Conservation (phyloP, 2,797 vertebrate genomes). For the Macroramphosus scolopax region DNA sequence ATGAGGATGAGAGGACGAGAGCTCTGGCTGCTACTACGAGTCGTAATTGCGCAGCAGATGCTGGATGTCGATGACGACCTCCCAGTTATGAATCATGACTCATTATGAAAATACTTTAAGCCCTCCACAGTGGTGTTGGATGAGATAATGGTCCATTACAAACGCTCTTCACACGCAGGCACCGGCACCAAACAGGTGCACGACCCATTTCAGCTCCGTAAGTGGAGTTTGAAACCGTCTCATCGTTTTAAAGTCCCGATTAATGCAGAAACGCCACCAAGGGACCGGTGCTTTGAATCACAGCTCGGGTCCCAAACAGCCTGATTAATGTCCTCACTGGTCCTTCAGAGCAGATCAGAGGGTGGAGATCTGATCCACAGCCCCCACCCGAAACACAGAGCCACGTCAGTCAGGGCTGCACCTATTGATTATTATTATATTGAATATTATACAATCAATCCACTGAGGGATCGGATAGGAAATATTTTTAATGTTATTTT, state of each 20-base stretch:
- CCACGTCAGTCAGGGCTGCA: no score
- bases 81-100: constrained; percentile 44
- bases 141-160: constrained; percentile 51
- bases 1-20: no score
- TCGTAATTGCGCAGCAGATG: constrained; percentile 38
- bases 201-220: constrained; percentile 25
- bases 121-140: constrained; percentile 32
- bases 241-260: constrained; percentile 17
- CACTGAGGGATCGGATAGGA: no score
- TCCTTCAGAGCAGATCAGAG: background rate
- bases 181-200: constrained; percentile 41
- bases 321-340: background rate
- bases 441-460: no score
- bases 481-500: no score
- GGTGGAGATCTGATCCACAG: no score
- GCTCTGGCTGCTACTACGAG: constrained; percentile 1
- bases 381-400: no score
- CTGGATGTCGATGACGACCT: constrained; percentile 26
- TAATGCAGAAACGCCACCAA: constrained; percentile 5
- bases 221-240: constrained; percentile 35
- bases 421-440: no score
- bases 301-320: background rate
- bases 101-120: constrained; percentile 48
- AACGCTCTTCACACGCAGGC: constrained; percentile 36
- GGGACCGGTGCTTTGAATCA: background rate